phyloP scores from a whole-genome alignment of 2,888 invertebrate species.

The Acanthacorydalis orientalis region DNA sequence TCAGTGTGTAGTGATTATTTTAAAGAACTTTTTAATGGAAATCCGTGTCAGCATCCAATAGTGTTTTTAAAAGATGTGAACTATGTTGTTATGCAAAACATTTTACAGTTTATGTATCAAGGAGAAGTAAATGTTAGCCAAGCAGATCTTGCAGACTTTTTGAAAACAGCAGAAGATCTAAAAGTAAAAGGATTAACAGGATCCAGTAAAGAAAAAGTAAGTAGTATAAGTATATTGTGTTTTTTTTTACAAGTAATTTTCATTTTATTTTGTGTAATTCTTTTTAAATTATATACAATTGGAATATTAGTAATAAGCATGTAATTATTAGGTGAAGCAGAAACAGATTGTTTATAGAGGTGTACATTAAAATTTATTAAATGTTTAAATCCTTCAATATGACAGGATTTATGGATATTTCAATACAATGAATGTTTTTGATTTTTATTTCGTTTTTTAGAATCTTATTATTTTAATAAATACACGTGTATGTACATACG shows the following conservation, averaged over 20 bases:
- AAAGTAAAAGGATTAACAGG: constrained; percentile 27
- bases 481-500: neutral
- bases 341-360: too few relatives aligned
- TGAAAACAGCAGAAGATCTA: constrained; percentile 26
- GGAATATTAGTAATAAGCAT: too few relatives aligned
- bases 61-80: constrained; percentile 39
- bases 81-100: constrained; percentile 33
- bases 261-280: too few relatives aligned
- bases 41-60: constrained; percentile 50
- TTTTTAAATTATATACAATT: neutral
- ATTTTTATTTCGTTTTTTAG: too few relatives aligned
- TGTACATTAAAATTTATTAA: too few relatives aligned
- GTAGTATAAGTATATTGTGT: constrained; percentile 9
- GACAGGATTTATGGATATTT: too few relatives aligned
- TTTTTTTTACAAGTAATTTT: neutral
- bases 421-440: too few relatives aligned
- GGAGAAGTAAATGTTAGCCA: constrained; percentile 30
- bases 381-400: too few relatives aligned
- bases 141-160: constrained; percentile 24
- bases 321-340: too few relatives aligned
- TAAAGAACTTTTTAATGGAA: constrained; percentile 47
- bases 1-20: constrained; percentile 57
- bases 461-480: too few relatives aligned
- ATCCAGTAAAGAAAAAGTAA: constrained; percentile 17
- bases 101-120: constrained; percentile 41